Conservation (phyloP, 2,113 vertebrate species). For the Poecile atricapillus region DNA sequence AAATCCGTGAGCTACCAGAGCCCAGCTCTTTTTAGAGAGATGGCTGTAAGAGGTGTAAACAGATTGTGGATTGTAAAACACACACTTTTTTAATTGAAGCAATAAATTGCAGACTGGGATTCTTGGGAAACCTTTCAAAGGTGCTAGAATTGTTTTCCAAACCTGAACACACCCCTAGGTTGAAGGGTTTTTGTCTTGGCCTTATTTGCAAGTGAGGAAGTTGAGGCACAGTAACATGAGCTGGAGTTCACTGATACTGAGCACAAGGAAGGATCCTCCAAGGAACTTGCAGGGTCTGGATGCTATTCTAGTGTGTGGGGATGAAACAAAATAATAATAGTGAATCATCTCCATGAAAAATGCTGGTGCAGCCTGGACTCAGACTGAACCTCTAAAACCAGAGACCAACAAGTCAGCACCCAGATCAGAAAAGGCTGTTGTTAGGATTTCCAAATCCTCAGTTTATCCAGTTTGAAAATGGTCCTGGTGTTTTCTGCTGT, state of each 20-base stretch:
- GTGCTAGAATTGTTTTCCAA: neutral
- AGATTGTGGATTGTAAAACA: conserved; percentile 11
- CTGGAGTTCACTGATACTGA: neutral
- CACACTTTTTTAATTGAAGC: neutral
- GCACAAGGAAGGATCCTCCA: neutral
- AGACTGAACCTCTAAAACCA: neutral
- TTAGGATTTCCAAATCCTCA: neutral
- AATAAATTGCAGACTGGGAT: neutral
- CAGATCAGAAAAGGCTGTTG: neutral
- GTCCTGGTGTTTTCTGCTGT: neutral
- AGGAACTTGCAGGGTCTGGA: neutral
- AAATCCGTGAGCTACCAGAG: neutral
- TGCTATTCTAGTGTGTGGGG: neutral
- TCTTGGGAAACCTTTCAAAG: neutral
- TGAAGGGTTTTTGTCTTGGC: neutral
- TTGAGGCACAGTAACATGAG: neutral
- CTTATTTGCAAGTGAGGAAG: neutral
- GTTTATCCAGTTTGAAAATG: neutral
- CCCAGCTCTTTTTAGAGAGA: neutral
- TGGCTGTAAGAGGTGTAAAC: neutral
- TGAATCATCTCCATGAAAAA: neutral
- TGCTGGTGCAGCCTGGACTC: neutral
- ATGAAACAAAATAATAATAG: neutral
- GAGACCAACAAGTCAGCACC: neutral
- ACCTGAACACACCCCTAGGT: neutral